Percentiles rank a stretch among this genome's conserved stretches.
These are phyloP conservation scores for Drosophila fungiperda DNA, from an alignment of 2,888 invertebrate species.

Conservation along the genomic window DNA sequence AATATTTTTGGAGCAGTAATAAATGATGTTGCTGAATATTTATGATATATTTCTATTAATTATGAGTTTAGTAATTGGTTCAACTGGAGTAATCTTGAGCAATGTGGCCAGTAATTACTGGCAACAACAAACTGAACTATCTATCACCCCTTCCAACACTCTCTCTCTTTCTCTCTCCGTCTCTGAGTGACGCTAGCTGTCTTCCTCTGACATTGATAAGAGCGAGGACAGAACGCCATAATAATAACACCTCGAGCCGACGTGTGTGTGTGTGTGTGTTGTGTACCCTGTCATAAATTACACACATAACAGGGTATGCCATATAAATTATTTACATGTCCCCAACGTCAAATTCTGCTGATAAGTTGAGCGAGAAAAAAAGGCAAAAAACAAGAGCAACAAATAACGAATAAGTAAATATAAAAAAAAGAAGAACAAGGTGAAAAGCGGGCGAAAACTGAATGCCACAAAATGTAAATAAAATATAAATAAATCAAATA, in stretches of 20 bases:
- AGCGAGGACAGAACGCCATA: constrained; percentile 38
- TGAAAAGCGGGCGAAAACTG: constrained; percentile 31
- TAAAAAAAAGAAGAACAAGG: constrained; percentile 38
- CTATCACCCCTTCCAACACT: neutral
- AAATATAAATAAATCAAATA: constrained; percentile 75
- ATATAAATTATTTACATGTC: constrained; percentile 79
- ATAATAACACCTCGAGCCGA: constrained; percentile 67
- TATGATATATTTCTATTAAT: neutral
- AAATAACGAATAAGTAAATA: constrained; percentile 29
- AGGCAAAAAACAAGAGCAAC: constrained; percentile 22
- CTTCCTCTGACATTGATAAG: constrained; percentile 55
- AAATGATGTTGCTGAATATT: neutral
- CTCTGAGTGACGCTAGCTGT: constrained; percentile 4
- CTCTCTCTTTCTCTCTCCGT: neutral
- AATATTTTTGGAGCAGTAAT: neutral
- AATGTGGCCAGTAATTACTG: neutral
- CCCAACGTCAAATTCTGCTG: constrained; percentile 75
- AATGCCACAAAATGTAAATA: constrained; percentile 59
- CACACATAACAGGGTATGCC: constrained; percentile 72
- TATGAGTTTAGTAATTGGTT: constrained; percentile 12
- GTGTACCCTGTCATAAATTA: constrained; percentile 72
- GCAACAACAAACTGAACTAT: constrained; percentile 12
- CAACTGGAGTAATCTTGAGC: constrained; percentile 30
- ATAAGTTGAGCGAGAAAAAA: constrained; percentile 51
- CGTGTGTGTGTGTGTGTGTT: constrained; percentile 32